These are phyloP conservation scores for Mus minutoides DNA, from an alignment of 2,797 vertebrate species.

Conservation along the genomic window DNA sequence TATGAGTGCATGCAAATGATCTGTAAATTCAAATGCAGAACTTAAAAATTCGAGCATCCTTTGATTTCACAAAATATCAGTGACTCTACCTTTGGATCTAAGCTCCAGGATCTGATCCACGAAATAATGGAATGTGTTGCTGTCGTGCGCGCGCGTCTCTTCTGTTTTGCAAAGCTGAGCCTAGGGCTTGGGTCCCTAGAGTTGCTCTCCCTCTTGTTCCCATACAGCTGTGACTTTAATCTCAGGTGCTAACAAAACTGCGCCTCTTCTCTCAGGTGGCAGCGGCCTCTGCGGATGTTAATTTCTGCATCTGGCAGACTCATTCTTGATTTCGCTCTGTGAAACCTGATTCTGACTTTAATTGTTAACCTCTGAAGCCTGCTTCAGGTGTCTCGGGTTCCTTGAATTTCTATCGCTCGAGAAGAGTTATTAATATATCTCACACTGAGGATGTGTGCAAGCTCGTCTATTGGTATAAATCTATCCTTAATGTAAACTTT, in stretches of 20 bases:
- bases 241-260: neutral
- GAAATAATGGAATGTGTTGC: neutral
- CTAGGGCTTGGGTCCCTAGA: neutral
- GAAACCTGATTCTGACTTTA: slow-evolving; percentile 21
- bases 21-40: slow-evolving; percentile 15
- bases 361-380: neutral
- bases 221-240: neutral
- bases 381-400: slow-evolving; percentile 4
- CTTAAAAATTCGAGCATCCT: slow-evolving; percentile 7
- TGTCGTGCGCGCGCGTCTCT: neutral
- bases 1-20: neutral
- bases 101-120: neutral
- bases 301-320: slow-evolving; percentile 30
- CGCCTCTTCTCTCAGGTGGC: slow-evolving; percentile 1
- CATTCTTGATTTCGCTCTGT: slow-evolving; percentile 3
- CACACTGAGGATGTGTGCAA: neutral
- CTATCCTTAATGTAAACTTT: neutral
- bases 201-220: neutral
- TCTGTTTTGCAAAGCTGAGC: slow-evolving; percentile 3
- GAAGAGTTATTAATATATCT: neutral
- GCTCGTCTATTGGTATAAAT: neutral
- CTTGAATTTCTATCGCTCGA: neutral
- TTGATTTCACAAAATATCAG: slow-evolving; percentile 44
- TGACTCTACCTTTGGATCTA: neutral
- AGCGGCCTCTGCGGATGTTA: slow-evolving; percentile 6